These are phyloP conservation scores for Thunnus thynnus DNA, from an alignment of 2,113 vertebrate genomes.

Conservation along the genomic window DNA sequence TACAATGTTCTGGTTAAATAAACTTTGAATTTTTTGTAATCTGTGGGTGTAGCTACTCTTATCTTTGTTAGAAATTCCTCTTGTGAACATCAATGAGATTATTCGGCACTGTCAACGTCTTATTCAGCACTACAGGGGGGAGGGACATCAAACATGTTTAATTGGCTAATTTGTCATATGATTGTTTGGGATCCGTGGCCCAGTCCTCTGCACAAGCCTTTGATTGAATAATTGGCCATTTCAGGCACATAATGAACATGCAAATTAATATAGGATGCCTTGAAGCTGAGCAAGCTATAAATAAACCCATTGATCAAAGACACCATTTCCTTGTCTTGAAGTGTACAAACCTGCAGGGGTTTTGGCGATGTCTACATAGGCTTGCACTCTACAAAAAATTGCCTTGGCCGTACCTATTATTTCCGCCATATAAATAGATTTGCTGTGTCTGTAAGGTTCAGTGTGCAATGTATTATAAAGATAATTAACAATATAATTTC, in stretches of 20 bases:
- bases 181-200: constrained; percentile 67
- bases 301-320: constrained; percentile 70
- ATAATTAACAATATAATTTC: not conserved
- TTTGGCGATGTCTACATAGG: not conserved
- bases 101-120: constrained; percentile 37
- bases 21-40: not conserved
- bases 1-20: not conserved
- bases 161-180: constrained; percentile 79
- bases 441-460: not conserved
- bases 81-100: constrained; percentile 28
- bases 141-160: constrained; percentile 67
- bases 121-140: constrained; percentile 42
- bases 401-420: constrained; percentile 1
- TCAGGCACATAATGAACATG: constrained; percentile 71
- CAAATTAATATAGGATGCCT: constrained; percentile 62
- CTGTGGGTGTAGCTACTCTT: not conserved
- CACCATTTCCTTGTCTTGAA: constrained; percentile 47
- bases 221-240: constrained; percentile 77
- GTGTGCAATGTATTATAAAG: not conserved
- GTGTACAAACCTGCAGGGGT: constrained; percentile 39
- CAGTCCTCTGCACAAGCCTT: constrained; percentile 53
- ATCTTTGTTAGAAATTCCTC: constrained; percentile 8
- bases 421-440: constrained; percentile 12
- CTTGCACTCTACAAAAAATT: not conserved
- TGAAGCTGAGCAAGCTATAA: constrained; percentile 68